Evolutionary conservation across 2,797 vertebrate genomes (phyloP).

Genomic region (Myripristis murdjan): DNA sequence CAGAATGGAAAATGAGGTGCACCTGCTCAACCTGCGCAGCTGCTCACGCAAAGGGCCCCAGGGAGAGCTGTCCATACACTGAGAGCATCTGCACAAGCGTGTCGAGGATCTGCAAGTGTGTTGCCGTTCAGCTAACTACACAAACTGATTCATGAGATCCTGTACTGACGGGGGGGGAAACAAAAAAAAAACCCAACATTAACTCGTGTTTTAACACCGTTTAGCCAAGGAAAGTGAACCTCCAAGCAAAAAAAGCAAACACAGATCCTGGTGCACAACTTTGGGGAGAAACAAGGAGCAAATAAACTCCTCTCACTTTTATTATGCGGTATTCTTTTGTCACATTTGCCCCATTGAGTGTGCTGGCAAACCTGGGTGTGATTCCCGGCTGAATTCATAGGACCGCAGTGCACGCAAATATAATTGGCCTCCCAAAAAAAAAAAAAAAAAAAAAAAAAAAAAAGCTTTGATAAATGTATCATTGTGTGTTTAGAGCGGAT

Average conservation of each 20-base stretch:
- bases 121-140: conserved; percentile 43
- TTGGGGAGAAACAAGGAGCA: background rate
- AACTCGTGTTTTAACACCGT: conserved; percentile 19
- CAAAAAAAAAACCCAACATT: too few relatives aligned
- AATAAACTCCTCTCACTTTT: conserved; percentile 8
- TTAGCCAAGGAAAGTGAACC: conserved; percentile 19
- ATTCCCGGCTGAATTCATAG: conserved; percentile 20
- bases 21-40: conserved; percentile 74
- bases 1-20: conserved; percentile 60
- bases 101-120: conserved; percentile 1
- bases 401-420: conserved; percentile 60
- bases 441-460: conserved; percentile 11
- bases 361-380: conserved; percentile 5
- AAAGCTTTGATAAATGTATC: conserved; percentile 19
- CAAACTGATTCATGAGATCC: conserved; percentile 50
- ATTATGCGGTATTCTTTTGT: background rate
- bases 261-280: background rate
- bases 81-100: conserved; percentile 31
- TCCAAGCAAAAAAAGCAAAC: background rate
- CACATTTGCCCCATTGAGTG: conserved; percentile 24
- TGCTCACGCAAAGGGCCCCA: conserved; percentile 53
- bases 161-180: conserved; percentile 28
- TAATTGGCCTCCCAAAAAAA: conserved; percentile 19
- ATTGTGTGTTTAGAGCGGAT: conserved; percentile 4
- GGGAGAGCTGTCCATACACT: conserved; percentile 50